phyloP scores from a whole-genome alignment of 2,113 vertebrate genomes.

The Ammodytes marinus region DNA sequence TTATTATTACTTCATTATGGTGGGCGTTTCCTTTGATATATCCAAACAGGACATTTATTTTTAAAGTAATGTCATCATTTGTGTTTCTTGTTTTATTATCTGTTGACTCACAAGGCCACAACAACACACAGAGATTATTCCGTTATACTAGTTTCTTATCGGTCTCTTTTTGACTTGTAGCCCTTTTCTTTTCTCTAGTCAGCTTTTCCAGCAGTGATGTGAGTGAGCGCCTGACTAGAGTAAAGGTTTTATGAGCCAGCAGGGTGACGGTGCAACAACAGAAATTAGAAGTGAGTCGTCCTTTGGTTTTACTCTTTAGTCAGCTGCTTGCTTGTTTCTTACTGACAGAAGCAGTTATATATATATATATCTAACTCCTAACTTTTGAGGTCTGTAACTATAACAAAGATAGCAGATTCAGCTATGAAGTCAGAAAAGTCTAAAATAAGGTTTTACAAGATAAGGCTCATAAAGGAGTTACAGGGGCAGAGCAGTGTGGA shows the following conservation, averaged over 20 bases:
- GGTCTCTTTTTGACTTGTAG: neutral
- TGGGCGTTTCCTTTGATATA: neutral
- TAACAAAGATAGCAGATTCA: constrained; percentile 23
- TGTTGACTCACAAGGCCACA: neutral
- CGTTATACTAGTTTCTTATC: neutral
- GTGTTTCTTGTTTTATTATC: neutral
- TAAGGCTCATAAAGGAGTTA: constrained; percentile 14
- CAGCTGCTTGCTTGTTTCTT: constrained; percentile 52
- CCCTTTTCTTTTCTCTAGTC: constrained; percentile 26
- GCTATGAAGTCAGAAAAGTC: constrained; percentile 36
- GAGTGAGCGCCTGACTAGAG: constrained; percentile 18
- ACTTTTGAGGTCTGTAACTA: constrained; percentile 7
- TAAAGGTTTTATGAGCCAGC: constrained; percentile 51
- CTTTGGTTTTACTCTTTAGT: constrained; percentile 38
- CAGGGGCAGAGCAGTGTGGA: constrained; percentile 26
- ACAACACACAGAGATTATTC: constrained; percentile 2
- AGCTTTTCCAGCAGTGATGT: constrained; percentile 33
- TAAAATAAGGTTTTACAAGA: constrained; percentile 28
- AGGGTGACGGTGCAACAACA: constrained; percentile 19
- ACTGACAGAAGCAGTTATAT: neutral
- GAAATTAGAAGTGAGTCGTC: constrained; percentile 42
- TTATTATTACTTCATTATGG: neutral
- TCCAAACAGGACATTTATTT: neutral
- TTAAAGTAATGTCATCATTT: neutral
- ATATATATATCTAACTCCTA: neutral